A percentile compares a stretch with the other conserved stretches of the same genome.
phyloP scores from a whole-genome alignment of 1,140 invertebrate species.

The Camponotus vicinus region DNA sequence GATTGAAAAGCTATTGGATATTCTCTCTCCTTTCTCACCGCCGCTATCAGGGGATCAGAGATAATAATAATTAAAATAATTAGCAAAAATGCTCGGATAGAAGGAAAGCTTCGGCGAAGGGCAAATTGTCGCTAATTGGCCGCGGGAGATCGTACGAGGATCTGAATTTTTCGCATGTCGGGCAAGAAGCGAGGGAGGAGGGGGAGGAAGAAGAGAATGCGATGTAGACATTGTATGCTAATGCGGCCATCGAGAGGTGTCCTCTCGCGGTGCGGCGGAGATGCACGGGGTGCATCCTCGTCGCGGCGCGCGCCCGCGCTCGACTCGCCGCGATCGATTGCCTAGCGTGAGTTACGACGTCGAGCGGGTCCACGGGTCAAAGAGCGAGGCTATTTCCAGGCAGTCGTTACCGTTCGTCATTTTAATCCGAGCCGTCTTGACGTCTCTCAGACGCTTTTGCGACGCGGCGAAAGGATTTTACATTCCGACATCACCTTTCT shows the following conservation, averaged over 20 bases:
- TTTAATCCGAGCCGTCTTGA: constrained; percentile 28
- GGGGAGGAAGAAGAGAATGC: not conserved
- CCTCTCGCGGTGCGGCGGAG: not conserved
- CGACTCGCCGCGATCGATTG: constrained; percentile 22
- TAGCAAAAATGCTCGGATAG: not conserved
- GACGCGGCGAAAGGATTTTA: not conserved
- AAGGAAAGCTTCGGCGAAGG: constrained; percentile 23
- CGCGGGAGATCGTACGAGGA: constrained; percentile 19
- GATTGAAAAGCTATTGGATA: not conserved
- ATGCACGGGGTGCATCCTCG: constrained; percentile 6
- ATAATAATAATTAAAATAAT: constrained; percentile 35
- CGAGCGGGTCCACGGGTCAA: constrained; percentile 47
- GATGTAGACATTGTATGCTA: constrained; percentile 62
- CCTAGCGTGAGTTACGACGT: constrained; percentile 30
- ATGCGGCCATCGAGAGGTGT: constrained; percentile 45
- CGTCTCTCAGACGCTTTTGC: constrained; percentile 11
- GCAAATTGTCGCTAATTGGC: constrained; percentile 53
- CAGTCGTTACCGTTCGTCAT: constrained; percentile 52
- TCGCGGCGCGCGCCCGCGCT: not conserved
- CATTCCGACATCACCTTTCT: too few relatives aligned
- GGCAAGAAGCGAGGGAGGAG: not conserved
- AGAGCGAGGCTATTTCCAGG: constrained; percentile 50
- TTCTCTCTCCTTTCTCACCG: not conserved
- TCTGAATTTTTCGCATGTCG: constrained; percentile 39
- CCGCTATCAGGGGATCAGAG: not conserved